These are phyloP conservation scores for Gobionotothen gibberifrons DNA, from an alignment of 2,797 vertebrate species.

Conservation along the genomic window DNA sequence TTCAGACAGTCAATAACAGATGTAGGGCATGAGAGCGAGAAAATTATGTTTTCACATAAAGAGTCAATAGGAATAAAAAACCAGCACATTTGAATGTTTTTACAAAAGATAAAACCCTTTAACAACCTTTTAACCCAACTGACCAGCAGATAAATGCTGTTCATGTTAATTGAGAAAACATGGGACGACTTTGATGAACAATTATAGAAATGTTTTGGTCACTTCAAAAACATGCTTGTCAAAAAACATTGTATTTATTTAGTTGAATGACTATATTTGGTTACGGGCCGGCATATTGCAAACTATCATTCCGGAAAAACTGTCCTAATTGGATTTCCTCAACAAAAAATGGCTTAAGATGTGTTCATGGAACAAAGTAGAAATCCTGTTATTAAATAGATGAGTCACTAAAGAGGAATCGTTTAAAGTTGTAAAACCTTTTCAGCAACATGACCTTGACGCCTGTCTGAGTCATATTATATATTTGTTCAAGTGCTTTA, in stretches of 20 bases:
- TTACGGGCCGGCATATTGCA: not conserved
- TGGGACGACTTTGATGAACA: not conserved
- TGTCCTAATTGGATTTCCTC: not conserved
- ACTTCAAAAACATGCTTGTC: not conserved
- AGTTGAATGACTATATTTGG: not conserved
- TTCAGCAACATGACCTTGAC: not conserved
- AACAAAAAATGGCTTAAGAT: not conserved
- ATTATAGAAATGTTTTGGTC: not conserved
- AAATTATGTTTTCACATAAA: slow-evolving; percentile 6
- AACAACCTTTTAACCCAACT: not conserved
- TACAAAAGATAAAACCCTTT: slow-evolving; percentile 8
- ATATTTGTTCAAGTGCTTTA: not conserved
- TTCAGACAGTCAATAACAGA: slow-evolving; percentile 62
- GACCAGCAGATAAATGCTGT: not conserved
- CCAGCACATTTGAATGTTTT: not conserved
- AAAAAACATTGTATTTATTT: not conserved
- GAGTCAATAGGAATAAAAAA: slow-evolving; percentile 26
- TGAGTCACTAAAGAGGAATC: not conserved
- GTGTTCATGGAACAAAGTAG: not conserved
- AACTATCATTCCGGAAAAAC: not conserved
- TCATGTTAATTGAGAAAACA: not conserved
- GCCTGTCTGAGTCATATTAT: not conserved
- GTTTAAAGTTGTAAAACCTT: not conserved
- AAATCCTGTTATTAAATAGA: slow-evolving; percentile 2
- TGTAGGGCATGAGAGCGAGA: slow-evolving; percentile 8